Base-by-base conservation (phyloP, 2,888 invertebrate genomes). In the Cheilosia scutellata region DNA sequence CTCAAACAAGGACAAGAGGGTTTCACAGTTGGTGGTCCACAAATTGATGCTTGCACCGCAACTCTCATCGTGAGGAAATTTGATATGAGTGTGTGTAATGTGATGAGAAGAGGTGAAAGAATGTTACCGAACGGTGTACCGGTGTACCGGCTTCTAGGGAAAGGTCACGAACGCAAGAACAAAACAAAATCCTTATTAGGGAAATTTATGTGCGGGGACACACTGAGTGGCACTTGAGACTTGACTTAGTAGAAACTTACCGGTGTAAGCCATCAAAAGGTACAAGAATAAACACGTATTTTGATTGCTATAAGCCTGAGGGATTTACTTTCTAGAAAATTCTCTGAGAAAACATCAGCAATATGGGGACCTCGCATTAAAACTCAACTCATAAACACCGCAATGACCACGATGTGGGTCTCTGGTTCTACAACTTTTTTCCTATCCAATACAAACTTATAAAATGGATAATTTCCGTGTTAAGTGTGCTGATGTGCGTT, bases 21-120 rank as follows among this genome's bases (percentile, higher is more conserved):
- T 31, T 71, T 60, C 86, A 72, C 86, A 86, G 86, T 82, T 80
- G 86, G 86, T 86, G 86, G 86, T 80, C 86, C 44, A 66, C 71
- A 80, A 80, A 86, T 76, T 58, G 66, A 80, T 62, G 72, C 42
- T 72, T 71, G 58, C 70, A 70, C 47, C 47, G 60, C 74, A 55
- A 58, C 62, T 80, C 71, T 51, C 42, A 66, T 47, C 66, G 65
- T 57, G 29, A 71, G 25, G 86, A 77, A 86, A 86, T 82, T 86
- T 29, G 80, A 86, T 86, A 84, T n/a, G 27, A 60, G 58, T 62
- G 62, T 65, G 53, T 66, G 63, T 55, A 5, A 27, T 47, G 51
- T 47, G 55, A 40, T 62, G 51, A 33, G 51, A 70, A 53, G 44
- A 63, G 49, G 51, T 13, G 62, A 47, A 49, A 49, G 31, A 16